Conservation (phyloP, 2,888 invertebrate species). For the Argyresthia goedartella region DNA sequence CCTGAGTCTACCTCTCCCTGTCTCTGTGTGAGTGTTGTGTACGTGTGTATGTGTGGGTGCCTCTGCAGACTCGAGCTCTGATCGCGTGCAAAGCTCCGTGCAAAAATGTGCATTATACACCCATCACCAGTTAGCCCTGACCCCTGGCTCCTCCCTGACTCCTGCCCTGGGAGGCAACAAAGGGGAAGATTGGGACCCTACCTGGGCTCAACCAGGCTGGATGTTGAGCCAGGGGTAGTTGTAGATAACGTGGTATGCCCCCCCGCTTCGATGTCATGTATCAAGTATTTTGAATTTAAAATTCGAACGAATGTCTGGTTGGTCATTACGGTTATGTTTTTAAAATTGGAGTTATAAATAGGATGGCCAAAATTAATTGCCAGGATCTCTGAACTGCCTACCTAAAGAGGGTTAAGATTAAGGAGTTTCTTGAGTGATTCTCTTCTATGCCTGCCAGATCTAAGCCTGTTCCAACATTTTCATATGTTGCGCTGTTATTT, state of each 20-base stretch:
- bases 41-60: constrained; percentile 25
- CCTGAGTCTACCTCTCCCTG: constrained; percentile 11
- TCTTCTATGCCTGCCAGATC: too few species aligned
- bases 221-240: constrained; percentile 35
- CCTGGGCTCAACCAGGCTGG: constrained; percentile 34
- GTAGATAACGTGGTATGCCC: constrained; percentile 39
- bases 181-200: constrained; percentile 28
- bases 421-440: too few species aligned
- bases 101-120: constrained; percentile 58
- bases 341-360: neutral
- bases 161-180: constrained; percentile 32
- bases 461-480: too few species aligned
- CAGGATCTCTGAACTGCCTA: too few species aligned
- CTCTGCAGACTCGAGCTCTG: constrained; percentile 41
- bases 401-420: too few species aligned
- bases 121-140: constrained; percentile 43
- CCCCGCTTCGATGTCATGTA: constrained; percentile 37
- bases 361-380: too few species aligned
- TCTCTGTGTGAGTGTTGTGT: constrained; percentile 25
- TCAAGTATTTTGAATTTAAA: constrained; percentile 44
- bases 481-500: too few species aligned
- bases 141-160: constrained; percentile 27
- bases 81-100: constrained; percentile 57
- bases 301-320: constrained; percentile 22
- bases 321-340: constrained; percentile 3